Percentiles rank a stretch among this genome's conserved stretches.
Conservation (phyloP, 2,888 invertebrate species). For the Callosobruchus maculatus region DNA sequence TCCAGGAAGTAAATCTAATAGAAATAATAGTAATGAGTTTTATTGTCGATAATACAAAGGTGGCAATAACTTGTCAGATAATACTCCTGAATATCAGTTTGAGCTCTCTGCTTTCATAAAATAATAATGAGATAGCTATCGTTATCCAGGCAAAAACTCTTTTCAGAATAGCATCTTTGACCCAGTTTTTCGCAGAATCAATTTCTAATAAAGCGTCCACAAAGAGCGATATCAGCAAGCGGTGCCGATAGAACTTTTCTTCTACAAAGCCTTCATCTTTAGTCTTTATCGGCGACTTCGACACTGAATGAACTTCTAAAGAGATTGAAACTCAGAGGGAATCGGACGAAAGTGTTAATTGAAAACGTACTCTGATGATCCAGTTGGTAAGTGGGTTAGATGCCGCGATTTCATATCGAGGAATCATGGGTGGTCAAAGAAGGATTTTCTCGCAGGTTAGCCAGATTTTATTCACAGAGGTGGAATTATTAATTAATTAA, state of each 20-base stretch:
- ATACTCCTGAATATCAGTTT: too few species aligned
- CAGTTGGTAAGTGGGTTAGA: not conserved
- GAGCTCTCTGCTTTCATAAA: too few species aligned
- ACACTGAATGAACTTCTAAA: not conserved
- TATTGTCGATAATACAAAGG: too few species aligned
- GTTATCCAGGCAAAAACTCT: not conserved
- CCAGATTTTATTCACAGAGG: too few species aligned
- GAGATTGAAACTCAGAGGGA: conserved; percentile 4
- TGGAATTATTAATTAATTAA: too few species aligned
- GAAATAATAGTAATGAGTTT: too few species aligned
- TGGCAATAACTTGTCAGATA: too few species aligned
- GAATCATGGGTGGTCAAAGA: not conserved
- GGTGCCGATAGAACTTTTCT: not conserved
- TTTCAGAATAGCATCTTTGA: not conserved
- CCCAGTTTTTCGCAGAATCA: not conserved
- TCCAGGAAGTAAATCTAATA: too few species aligned
- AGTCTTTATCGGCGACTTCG: not conserved
- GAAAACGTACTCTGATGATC: conserved; percentile 3
- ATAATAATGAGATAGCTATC: too few species aligned
- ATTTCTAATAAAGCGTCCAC: not conserved
- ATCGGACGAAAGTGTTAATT: conserved; percentile 7
- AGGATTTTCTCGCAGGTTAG: too few species aligned
- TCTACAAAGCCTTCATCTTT: not conserved
- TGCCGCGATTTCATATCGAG: not conserved
- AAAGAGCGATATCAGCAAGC: not conserved